A percentile compares a stretch with the other conserved stretches of the same genome.
phyloP scores from a whole-genome alignment of 1,140 invertebrate species.

The Papilio glaucus region DNA sequence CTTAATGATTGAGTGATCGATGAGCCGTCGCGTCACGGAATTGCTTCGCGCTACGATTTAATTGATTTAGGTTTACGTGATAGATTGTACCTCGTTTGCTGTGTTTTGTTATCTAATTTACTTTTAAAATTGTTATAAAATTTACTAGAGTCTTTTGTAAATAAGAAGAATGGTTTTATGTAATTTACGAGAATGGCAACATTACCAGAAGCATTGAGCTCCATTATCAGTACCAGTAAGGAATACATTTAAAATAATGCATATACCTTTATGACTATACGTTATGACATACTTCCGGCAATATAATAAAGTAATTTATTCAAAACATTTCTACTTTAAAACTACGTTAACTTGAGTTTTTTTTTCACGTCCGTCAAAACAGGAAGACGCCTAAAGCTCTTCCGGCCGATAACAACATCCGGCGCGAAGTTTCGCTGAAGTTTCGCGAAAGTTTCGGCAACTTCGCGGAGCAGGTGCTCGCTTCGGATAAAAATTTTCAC shows the following conservation, averaged over 20 bases:
- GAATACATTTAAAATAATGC: not conserved
- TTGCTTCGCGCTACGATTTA: conserved; percentile 38
- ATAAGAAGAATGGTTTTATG: too few relatives aligned
- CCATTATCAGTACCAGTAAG: too few relatives aligned
- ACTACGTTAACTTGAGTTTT: conserved; percentile 31
- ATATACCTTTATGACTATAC: not conserved
- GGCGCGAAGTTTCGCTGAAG: conserved; percentile 59
- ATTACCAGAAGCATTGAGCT: too few relatives aligned
- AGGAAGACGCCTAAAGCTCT: conserved; percentile 51
- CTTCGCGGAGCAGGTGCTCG: conserved; percentile 60
- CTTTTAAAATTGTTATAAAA: not conserved
- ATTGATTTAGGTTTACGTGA: conserved; percentile 43
- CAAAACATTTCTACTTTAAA: conserved; percentile 26
- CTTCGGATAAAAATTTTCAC: conserved; percentile 67
- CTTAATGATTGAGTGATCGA: conserved; percentile 50
- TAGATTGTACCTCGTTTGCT: conserved; percentile 1
- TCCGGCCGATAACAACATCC: conserved; percentile 59
- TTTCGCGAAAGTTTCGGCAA: conserved; percentile 59
- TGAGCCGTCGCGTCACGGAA: conserved; percentile 46
- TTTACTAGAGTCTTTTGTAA: not conserved
- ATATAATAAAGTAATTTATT: conserved; percentile 19
- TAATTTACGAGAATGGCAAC: too few relatives aligned
- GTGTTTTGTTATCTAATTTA: not conserved
- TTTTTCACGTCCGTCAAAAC: conserved; percentile 35
- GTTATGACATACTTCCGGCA: not conserved